These are phyloP conservation scores for Rhyacichthys aspro DNA, from an alignment of 2,797 vertebrate species.

Conservation along the genomic window DNA sequence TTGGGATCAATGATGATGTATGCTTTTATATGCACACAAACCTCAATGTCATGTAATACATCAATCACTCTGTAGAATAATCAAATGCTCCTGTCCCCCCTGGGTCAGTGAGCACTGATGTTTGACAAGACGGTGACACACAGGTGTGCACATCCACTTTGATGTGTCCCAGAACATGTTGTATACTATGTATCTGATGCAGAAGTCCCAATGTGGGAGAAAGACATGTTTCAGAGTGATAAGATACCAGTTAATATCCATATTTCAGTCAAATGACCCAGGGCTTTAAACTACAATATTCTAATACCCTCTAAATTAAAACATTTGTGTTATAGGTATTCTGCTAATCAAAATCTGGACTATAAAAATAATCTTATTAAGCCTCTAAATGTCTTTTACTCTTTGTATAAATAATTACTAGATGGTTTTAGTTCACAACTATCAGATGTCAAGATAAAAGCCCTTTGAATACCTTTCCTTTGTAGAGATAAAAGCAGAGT, in stretches of 20 bases:
- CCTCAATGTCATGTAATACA: constrained; percentile 34
- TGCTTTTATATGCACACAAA: constrained; percentile 58
- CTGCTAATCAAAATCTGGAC: background rate
- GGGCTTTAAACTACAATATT: background rate
- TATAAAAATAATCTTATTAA: no score
- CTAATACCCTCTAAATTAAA: background rate
- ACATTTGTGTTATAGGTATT: background rate
- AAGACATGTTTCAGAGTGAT: background rate
- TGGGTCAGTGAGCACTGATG: constrained; percentile 37
- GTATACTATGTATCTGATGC: background rate
- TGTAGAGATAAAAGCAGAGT: constrained; percentile 30
- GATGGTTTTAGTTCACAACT: constrained; percentile 25
- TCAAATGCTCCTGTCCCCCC: constrained; percentile 45
- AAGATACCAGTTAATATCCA: background rate
- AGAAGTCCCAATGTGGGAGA: background rate
- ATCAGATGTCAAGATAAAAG: constrained; percentile 53
- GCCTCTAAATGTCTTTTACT: constrained; percentile 7
- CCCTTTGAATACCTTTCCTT: constrained; percentile 31
- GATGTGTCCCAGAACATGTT: constrained; percentile 24
- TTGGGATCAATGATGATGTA: constrained; percentile 57
- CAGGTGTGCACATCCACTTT: constrained; percentile 56
- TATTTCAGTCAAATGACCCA: background rate
- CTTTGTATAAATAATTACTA: constrained; percentile 10
- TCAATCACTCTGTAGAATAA: constrained; percentile 61
- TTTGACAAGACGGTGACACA: constrained; percentile 42